These are phyloP conservation scores for Diaphora mendica DNA, from an alignment of 2,888 invertebrate genomes.

Conservation along the genomic window DNA sequence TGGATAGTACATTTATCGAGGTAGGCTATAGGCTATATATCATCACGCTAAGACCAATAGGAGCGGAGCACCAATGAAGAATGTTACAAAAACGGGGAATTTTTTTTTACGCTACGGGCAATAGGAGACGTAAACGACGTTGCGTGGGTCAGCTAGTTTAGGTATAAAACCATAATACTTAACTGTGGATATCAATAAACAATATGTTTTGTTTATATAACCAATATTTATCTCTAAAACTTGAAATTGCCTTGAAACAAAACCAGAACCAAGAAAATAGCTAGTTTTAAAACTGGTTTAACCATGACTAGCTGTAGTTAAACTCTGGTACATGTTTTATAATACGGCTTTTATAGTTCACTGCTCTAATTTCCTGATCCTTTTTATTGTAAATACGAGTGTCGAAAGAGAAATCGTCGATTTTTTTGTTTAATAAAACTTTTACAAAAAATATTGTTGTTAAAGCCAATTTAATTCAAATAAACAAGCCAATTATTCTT, in stretches of 20 bases:
- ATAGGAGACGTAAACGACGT: no score
- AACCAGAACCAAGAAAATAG: neutral
- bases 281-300: neutral
- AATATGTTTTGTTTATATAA: neutral
- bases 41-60: no score
- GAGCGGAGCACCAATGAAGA: no score
- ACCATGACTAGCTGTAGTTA: neutral
- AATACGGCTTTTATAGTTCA: neutral
- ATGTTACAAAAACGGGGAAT: no score
- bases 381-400: neutral
- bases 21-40: no score
- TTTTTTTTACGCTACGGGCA: no score
- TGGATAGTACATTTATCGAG: no score
- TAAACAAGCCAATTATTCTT: conserved; percentile 30
- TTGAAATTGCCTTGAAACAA: neutral
- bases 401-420: neutral
- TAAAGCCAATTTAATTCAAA: conserved; percentile 9
- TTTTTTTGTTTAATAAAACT: neutral
- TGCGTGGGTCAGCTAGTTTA: no score
- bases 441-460: neutral
- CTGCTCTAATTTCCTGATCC: neutral
- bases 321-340: neutral
- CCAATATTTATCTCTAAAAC: neutral
- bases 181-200: neutral
- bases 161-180: neutral